Base-by-base conservation (phyloP, 1,140 invertebrate species). In the Drosophila ercepeae region DNA sequence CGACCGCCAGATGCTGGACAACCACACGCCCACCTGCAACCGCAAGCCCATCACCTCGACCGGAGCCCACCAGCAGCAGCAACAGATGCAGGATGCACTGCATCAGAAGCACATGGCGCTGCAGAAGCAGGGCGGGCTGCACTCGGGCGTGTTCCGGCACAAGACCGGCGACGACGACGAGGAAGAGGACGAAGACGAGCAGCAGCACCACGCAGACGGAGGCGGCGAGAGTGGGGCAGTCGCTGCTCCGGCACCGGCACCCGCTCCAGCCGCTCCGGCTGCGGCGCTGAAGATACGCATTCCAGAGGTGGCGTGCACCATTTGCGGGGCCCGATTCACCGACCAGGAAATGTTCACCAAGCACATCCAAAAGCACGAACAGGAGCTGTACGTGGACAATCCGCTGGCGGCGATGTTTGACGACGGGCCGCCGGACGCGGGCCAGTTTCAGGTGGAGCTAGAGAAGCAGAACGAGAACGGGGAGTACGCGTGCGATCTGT, bases 321-420 rank as follows among this genome's bases (percentile, higher is more conserved):
- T 91, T 48, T 91, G 90, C 32, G 78, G 83, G 0, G 77, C 86
- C 2, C 72, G 89, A 0, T 91, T 91, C 61, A 89, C 68, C 27
- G 90, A 91, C 46, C 88, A 91, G 53, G 90, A 91, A 44, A 72
- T 90, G 34, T 91, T 91, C 14, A 75, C 36, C 61, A 91, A 91
- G 64, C 90, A 91, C 32, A 89, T 91, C 29, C 83, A 91, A 57
- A 79, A 90, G 57, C 90, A 91, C 29, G 90, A 91, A 39, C 75
- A 75, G 51, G 86, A 91, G 27, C 60, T 91, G n/a, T 90, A 91
- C 65, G 89, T 83, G 18, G 90, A 91, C 23, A 84, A 90, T 74
- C 90, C 90, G 4, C 32, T 91, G 57, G 90, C 89, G 6, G 86
- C 90, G 0, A 91, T 91, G 90, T 91, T 91, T 39, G 90, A 91